A percentile compares a stretch with the other conserved stretches of the same genome.
Evolutionary conservation across 2,113 vertebrate genomes (phyloP).

Genomic region (Microtus richardsoni): DNA sequence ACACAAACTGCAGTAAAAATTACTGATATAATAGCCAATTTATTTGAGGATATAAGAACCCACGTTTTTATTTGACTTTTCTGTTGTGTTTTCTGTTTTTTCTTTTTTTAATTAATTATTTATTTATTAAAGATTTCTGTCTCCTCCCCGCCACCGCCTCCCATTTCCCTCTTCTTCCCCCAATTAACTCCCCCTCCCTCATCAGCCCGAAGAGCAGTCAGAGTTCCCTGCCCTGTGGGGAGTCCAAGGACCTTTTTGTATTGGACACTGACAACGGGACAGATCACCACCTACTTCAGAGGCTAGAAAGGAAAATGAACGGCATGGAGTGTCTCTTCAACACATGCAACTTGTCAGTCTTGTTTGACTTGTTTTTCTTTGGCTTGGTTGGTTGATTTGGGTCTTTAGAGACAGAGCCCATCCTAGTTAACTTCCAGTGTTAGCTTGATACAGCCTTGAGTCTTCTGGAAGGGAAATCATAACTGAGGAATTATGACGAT

Average conservation of each 20-base stretch:
- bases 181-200: too few relatives aligned
- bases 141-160: too few relatives aligned
- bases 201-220: too few relatives aligned
- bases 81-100: constrained; percentile 65
- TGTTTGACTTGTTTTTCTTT: constrained; percentile 12
- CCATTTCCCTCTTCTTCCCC: too few relatives aligned
- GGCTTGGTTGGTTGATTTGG: background rate
- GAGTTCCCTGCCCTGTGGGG: too few relatives aligned
- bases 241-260: background rate
- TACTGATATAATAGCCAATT: constrained; percentile 16
- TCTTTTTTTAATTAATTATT: background rate
- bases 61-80: constrained; percentile 35
- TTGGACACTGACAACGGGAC: constrained; percentile 24
- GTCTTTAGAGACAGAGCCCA: background rate
- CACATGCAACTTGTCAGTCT: background rate
- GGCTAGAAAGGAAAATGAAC: constrained; percentile 51
- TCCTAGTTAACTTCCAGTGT: background rate
- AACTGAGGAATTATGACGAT: background rate
- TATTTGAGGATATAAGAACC: background rate
- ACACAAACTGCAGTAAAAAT: constrained; percentile 1
- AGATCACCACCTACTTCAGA: background rate
- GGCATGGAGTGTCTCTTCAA: background rate
- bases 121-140: too few relatives aligned
- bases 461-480: too few relatives aligned
- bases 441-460: background rate